Evolutionary conservation across 2,888 invertebrate species (phyloP).

Genomic region (Baronia brevicornis): DNA sequence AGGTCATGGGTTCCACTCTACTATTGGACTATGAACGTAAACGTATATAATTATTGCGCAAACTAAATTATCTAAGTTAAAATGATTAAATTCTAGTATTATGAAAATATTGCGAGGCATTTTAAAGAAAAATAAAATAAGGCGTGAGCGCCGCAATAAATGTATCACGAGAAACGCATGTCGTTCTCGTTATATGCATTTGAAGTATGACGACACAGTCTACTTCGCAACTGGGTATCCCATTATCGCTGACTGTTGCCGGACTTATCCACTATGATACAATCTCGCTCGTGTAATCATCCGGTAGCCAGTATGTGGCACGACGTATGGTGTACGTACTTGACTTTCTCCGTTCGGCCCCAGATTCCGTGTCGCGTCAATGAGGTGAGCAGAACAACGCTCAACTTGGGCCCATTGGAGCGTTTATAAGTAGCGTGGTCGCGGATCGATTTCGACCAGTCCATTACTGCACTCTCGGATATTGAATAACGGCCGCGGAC

Average conservation of each 20-base stretch:
- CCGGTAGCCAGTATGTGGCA: constrained; percentile 43
- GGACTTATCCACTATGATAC: constrained; percentile 60
- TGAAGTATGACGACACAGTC: constrained; percentile 42
- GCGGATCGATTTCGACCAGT: constrained; percentile 63
- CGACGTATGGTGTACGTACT: constrained; percentile 55
- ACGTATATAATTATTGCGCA: too few species aligned
- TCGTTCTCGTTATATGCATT: constrained; percentile 33
- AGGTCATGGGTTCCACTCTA: too few species aligned
- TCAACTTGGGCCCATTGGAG: constrained; percentile 58
- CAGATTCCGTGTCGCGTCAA: constrained; percentile 64
- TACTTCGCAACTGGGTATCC: constrained; percentile 39
- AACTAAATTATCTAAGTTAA: too few species aligned
- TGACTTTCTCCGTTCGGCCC: constrained; percentile 66
- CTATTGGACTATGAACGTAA: too few species aligned
- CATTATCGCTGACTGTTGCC: constrained; percentile 34
- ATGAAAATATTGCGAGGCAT: too few species aligned
- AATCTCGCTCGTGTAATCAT: constrained; percentile 54
- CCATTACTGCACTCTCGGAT: constrained; percentile 37
- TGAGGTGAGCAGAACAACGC: constrained; percentile 62
- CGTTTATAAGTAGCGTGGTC: constrained; percentile 46
- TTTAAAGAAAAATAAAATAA: too few species aligned
- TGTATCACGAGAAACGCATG: constrained; percentile 29
- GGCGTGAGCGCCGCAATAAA: too few species aligned
- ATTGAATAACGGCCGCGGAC: constrained; percentile 42
- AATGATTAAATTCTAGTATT: too few species aligned